phyloP scores from a whole-genome alignment of 2,113 vertebrate genomes.

The Gymnobelideus leadbeateri region DNA sequence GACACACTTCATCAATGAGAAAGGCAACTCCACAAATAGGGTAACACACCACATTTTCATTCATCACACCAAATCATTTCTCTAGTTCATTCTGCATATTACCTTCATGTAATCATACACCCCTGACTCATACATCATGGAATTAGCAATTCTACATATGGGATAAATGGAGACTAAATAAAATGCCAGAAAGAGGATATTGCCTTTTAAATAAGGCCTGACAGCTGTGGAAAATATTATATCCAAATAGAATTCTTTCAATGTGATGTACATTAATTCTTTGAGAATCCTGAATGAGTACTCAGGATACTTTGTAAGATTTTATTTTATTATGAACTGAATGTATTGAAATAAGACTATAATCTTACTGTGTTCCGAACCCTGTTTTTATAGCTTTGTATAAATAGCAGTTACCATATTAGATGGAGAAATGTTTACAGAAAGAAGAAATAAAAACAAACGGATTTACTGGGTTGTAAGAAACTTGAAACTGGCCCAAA shows the following conservation, averaged over 20 bases:
- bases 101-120: constrained; percentile 83
- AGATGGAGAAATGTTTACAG: constrained; percentile 87
- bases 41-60: not conserved
- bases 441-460: constrained; percentile 86
- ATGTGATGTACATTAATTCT: constrained; percentile 81
- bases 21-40: not conserved
- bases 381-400: constrained; percentile 84
- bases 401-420: constrained; percentile 85
- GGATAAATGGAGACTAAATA: constrained; percentile 87
- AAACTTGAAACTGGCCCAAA: constrained; percentile 80
- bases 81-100: constrained; percentile 77
- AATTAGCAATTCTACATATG: constrained; percentile 84
- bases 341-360: constrained; percentile 87
- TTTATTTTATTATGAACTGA: constrained; percentile 85
- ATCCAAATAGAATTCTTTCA: constrained; percentile 82
- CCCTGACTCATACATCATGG: constrained; percentile 83
- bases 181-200: constrained; percentile 85
- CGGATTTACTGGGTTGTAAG: constrained; percentile 83
- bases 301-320: constrained; percentile 82
- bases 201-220: constrained; percentile 88
- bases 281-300: constrained; percentile 78
- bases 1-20: not conserved
- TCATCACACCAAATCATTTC: constrained; percentile 22
- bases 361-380: constrained; percentile 87
- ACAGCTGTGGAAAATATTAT: constrained; percentile 88